Evolutionary conservation across 2,113 vertebrate genomes (phyloP), one percentile per base, ranked within the genome.

Genomic region (Saimiri boliviensis): DNA sequence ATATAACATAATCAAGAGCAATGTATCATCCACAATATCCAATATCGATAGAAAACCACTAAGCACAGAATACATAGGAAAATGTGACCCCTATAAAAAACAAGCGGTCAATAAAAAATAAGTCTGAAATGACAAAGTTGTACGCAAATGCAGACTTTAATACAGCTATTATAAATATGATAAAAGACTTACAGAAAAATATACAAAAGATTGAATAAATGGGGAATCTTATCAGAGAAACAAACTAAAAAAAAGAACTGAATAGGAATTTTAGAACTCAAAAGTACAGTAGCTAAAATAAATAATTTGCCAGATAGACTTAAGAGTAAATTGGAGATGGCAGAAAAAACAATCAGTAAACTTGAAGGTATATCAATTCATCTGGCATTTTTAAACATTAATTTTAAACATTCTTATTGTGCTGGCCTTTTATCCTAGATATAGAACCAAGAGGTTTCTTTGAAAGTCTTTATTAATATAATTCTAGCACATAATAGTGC

Each of bases 361-460:
- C 54, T 37, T 58, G n/a, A 83, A 83, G 23, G 7, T 42, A 27
- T 58, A 74, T 42, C n/a, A 87, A 35, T 58, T 58, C 56, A 23
- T 58, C 56, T 58, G 56, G 56, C 56, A 58, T 58, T 58, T 56
- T 58, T 58, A 58, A 58, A 30, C 47, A 27, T 58, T 40, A 89
- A 87, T 79, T 74, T 90, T 66, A 81, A 89, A 71, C 66, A 49
- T n/a, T 94, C 40, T 77, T 20, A 81, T 23, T 82, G 40, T 19
- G 10, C 16, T 79, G n/a, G 37, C 14, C 58, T 95, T 93, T 96
- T 81, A 95, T 60, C 84, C 76, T 58, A 89, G 40, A 86, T 30
- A 60, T 56, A 21, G 84, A 3, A 77, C 27, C n/a, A 87, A 91
- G 7, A 54, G 2, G 6, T 73, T 49, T 58, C 11, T 60, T 79